Evolutionary conservation across 2,797 vertebrate genomes (phyloP).

Genomic region (Takifugu rubripes): DNA sequence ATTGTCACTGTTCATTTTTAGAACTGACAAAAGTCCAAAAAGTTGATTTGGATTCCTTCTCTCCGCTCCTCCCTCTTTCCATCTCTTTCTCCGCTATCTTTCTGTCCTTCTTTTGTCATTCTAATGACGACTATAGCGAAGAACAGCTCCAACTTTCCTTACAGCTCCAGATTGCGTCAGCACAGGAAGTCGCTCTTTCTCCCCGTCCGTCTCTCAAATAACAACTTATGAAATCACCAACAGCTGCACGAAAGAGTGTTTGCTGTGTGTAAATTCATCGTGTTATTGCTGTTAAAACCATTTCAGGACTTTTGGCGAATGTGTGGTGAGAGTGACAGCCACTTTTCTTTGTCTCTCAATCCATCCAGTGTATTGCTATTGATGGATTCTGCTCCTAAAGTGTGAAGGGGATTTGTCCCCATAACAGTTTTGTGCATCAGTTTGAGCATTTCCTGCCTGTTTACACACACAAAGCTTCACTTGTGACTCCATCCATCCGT

Average conservation of each 20-base stretch:
- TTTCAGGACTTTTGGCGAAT: neutral
- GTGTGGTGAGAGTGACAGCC: neutral
- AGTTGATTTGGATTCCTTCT: neutral
- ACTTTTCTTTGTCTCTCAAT: neutral
- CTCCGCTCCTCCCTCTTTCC: neutral
- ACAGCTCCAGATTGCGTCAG: conserved; percentile 72
- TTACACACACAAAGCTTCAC: too few relatives aligned
- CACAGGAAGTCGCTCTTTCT: conserved; percentile 60
- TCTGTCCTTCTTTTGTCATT: conserved; percentile 14
- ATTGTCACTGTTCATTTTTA: neutral
- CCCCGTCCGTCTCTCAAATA: conserved; percentile 40
- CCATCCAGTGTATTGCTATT: neutral
- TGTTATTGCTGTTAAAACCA: neutral
- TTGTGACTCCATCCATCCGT: neutral
- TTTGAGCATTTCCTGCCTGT: neutral
- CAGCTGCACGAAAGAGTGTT: conserved; percentile 68
- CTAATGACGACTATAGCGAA: conserved; percentile 33
- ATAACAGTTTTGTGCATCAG: neutral
- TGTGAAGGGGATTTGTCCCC: too few relatives aligned
- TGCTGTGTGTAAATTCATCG: neutral
- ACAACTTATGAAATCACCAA: conserved; percentile 76
- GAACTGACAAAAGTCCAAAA: too few relatives aligned
- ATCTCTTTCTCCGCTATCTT: neutral
- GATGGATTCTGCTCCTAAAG: too few relatives aligned
- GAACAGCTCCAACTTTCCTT: conserved; percentile 67